Conservation (phyloP, 1,140 invertebrate genomes). For the Condylostylus longicornis region DNA sequence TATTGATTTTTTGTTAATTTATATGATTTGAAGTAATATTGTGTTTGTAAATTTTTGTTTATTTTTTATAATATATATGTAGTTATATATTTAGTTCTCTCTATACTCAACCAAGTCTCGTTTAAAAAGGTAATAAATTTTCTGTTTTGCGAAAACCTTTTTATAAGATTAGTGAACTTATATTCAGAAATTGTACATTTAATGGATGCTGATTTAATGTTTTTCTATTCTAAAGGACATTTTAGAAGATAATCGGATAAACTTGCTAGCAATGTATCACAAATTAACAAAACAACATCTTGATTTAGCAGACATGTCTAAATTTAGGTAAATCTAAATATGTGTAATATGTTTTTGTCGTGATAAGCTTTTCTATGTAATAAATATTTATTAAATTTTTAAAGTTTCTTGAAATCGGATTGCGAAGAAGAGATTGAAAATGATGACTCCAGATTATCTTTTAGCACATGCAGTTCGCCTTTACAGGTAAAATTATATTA, state of each 20-base stretch:
- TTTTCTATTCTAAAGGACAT: conserved; percentile 18
- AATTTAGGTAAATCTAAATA: conserved; percentile 31
- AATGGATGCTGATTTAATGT: background rate
- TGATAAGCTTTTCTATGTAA: background rate
- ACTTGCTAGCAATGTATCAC: conserved; percentile 31
- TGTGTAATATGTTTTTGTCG: conserved; percentile 9
- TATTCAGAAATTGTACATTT: no score
- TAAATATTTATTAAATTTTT: background rate
- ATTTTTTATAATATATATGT: no score
- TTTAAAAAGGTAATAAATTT: no score
- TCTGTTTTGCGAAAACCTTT: no score
- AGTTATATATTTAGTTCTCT: no score
- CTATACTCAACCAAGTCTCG: no score
- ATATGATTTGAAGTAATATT: no score
- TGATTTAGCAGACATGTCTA: conserved; percentile 28
- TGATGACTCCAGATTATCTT: conserved; percentile 55
- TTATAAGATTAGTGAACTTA: no score
- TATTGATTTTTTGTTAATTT: no score
- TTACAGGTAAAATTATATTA: conserved; percentile 18
- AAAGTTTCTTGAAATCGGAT: conserved; percentile 4
- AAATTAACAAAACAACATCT: conserved; percentile 30
- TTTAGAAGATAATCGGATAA: conserved; percentile 28
- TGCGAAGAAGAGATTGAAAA: conserved; percentile 36
- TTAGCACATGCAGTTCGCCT: conserved; percentile 57
- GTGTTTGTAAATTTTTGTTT: no score